A percentile compares a stretch with the other conserved stretches of the same genome.
These are phyloP conservation scores for Autographa pulchrina DNA, from an alignment of 2,888 invertebrate species.

Conservation along the genomic window DNA sequence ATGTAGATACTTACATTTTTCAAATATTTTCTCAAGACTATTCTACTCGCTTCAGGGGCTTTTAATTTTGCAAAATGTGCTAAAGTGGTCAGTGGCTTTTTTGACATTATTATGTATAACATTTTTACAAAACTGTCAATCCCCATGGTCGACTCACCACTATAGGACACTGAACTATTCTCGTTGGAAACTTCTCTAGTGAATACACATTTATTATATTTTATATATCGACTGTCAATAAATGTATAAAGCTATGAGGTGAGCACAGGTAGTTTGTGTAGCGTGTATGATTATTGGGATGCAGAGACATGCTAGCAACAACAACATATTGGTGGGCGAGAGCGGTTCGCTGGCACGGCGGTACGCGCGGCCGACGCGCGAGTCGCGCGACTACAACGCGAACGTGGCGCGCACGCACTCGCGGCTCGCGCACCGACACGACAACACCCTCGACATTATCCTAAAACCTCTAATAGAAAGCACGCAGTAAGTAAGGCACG, in stretches of 20 bases:
- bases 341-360: constrained; percentile 87
- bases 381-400: constrained; percentile 81
- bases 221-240: constrained; percentile 48
- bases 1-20: constrained; percentile 28
- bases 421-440: constrained; percentile 80
- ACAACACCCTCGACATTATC: constrained; percentile 90
- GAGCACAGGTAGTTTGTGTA: constrained; percentile 83
- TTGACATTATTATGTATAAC: neutral
- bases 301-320: constrained; percentile 90
- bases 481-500: constrained; percentile 88
- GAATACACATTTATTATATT: constrained; percentile 41
- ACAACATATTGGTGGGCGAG: constrained; percentile 88
- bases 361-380: constrained; percentile 81
- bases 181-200: constrained; percentile 50
- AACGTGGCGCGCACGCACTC: constrained; percentile 84
- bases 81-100: constrained; percentile 64
- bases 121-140: neutral
- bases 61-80: constrained; percentile 68
- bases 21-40: constrained; percentile 56
- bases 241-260: constrained; percentile 62
- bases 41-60: constrained; percentile 76
- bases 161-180: constrained; percentile 69
- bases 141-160: constrained; percentile 50
- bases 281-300: constrained; percentile 84
- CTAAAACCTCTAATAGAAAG: constrained; percentile 89